Conservation (phyloP, 2,113 vertebrate species). For the Chitala chitala region DNA sequence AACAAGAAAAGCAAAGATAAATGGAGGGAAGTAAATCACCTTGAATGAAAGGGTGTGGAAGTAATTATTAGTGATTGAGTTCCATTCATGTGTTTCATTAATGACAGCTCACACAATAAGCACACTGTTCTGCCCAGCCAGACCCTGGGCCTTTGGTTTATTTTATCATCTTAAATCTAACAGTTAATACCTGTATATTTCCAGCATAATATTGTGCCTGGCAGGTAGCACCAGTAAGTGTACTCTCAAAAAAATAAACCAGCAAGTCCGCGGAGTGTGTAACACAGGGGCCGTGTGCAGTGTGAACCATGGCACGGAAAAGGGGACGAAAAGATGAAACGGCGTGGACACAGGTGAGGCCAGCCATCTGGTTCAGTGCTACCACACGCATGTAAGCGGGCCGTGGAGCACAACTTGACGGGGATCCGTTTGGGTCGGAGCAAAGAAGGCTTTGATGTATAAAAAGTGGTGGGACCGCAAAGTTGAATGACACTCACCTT, state of each 20-base stretch:
- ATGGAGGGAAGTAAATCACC: constrained; percentile 21
- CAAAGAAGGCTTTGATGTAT: no score
- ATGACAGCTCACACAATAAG: constrained; percentile 43
- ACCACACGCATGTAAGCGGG: no score
- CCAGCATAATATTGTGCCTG: constrained; percentile 64
- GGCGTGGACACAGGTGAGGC: background rate
- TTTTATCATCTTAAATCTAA: constrained; percentile 59
- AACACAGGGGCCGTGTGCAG: constrained; percentile 39
- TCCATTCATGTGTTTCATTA: constrained; percentile 48
- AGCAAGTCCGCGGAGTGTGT: constrained; percentile 38
- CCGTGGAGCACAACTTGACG: no score
- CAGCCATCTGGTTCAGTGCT: background rate
- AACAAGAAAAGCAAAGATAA: constrained; percentile 17
- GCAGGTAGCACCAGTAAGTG: constrained; percentile 50
- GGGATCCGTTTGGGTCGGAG: no score
- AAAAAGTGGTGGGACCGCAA: no score
- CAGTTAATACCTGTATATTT: constrained; percentile 62
- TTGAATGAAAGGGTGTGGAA: constrained; percentile 30
- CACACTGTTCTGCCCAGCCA: constrained; percentile 47
- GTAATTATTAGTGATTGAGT: constrained; percentile 55
- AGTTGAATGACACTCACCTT: no score
- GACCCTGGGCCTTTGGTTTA: constrained; percentile 43
- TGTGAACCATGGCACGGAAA: background rate
- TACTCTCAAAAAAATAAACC: constrained; percentile 57
- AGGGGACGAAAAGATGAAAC: background rate